phyloP scores from a whole-genome alignment of 2,113 vertebrate species.

The Pteropus alecto region DNA sequence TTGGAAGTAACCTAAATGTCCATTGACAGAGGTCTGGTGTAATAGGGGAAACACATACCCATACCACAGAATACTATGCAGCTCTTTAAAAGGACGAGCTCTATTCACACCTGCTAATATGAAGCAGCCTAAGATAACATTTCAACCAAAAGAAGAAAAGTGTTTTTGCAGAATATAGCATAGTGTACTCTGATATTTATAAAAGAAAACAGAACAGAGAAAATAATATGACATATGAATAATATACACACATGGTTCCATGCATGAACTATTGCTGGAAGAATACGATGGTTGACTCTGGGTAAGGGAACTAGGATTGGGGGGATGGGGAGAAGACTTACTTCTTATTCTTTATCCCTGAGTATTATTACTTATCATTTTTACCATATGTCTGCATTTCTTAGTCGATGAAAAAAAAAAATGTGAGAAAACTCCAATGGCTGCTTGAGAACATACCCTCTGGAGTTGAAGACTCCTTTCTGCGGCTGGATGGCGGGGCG shows the following conservation, averaged over 20 bases:
- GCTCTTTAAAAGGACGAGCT: background rate
- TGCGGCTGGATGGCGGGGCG: slow-evolving; percentile 91
- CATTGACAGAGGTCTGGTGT: background rate
- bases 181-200: background rate
- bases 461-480: slow-evolving; percentile 94
- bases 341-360: background rate
- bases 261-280: background rate
- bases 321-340: background rate
- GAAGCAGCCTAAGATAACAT: background rate
- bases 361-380: background rate
- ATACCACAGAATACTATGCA: accelerated
- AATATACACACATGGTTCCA: accelerated
- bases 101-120: background rate
- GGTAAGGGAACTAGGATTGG: background rate
- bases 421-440: background rate
- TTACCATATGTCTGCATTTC: background rate
- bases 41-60: background rate
- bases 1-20: background rate
- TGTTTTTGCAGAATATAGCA: background rate
- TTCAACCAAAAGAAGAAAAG: background rate
- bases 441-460: slow-evolving; percentile 87
- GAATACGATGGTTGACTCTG: background rate
- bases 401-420: background rate
- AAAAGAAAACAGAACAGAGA: background rate
- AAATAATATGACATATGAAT: background rate